Base-by-base conservation (phyloP, 2,113 vertebrate genomes). In the Enhydra lutris region DNA sequence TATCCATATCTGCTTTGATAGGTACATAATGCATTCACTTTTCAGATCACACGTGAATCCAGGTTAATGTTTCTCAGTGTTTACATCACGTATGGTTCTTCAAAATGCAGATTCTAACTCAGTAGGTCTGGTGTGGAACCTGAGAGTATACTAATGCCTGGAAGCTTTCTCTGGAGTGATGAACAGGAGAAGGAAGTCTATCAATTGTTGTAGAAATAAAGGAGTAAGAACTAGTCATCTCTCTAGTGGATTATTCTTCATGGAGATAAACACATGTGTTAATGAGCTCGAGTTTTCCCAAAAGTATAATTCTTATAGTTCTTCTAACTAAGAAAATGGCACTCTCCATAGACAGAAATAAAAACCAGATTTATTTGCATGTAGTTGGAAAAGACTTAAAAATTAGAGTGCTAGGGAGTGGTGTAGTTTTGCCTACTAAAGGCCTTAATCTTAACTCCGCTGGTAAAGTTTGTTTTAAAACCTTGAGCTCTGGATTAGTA, bases 271-370 rank as follows among this genome's bases (percentile, higher is more conserved):
- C 89, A 98, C 10, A 63, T 61, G 76, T 88, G 52, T 91, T 97
- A 97, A 97, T 97, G 88, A 98, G 90, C 90, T 80, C 91, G 80
- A 76, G 45, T 96, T 97, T 94, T 95, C 97, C 95, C 89, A 42
- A 59, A 97, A 95, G 96, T 78, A 55, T 89, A 74, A 95, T 98
- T 96, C 69, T 97, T 95, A 26, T 67, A 55, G 57, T 84, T 94
- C 74, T 85, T 82, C 57, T 87, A 55, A 91, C 57, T 83, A 61
- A 91, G 69, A 96, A 97, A 95, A 94, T 88, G 76, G 21, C 86
- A 50, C 55, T 85, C 78, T 83, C 3, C 13, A 5, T 92, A 90
- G 86, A 83, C 45, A 89, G 39, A 94, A 83, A 21, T 67, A 95
- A 93, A 31, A 95, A 84, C 42, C 18, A 97, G 45, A 94, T 92